A percentile compares a stretch with the other conserved stretches of the same genome.
These are phyloP conservation scores for Marronus borbonicus DNA, from an alignment of 2,888 invertebrate species.

Conservation along the genomic window DNA sequence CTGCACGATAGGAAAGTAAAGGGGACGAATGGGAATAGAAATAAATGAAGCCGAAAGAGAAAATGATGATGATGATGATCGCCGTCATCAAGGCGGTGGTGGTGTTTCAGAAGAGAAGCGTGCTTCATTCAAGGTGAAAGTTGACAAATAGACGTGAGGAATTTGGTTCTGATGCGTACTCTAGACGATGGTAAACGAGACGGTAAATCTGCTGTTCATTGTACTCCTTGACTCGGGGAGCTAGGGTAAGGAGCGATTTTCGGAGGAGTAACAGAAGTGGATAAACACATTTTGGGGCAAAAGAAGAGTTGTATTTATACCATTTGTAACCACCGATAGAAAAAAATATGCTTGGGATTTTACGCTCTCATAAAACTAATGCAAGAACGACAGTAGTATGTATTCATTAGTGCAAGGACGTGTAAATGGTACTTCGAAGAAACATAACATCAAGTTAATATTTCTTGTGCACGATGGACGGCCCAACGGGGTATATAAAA, in stretches of 20 bases:
- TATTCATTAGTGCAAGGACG: too few relatives aligned
- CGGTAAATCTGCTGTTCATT: slow-evolving; percentile 23
- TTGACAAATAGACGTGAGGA: slow-evolving; percentile 39
- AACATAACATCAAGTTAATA: too few relatives aligned
- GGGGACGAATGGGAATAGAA: slow-evolving; percentile 60
- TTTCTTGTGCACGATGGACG: too few relatives aligned
- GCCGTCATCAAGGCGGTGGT: slow-evolving; percentile 28
- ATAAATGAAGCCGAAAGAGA: slow-evolving; percentile 71
- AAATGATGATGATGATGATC: slow-evolving; percentile 67
- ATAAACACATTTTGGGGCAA: slow-evolving; percentile 34
- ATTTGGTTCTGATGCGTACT: slow-evolving; percentile 18
- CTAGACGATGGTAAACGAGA: slow-evolving; percentile 22
- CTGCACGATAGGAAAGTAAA: not conserved
- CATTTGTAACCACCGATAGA: too few relatives aligned
- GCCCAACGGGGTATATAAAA: too few relatives aligned
- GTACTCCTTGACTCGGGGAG: not conserved
- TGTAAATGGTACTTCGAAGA: too few relatives aligned
- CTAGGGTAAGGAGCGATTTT: not conserved
- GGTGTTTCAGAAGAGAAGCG: slow-evolving; percentile 36
- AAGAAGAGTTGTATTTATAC: not conserved
- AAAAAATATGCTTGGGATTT: too few relatives aligned
- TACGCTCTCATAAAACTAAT: too few relatives aligned
- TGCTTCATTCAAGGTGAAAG: slow-evolving; percentile 41
- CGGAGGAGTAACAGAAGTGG: slow-evolving; percentile 35
- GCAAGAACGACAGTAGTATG: too few relatives aligned